Conservation (phyloP, 2,888 invertebrate genomes). For the Agrochola litura region DNA sequence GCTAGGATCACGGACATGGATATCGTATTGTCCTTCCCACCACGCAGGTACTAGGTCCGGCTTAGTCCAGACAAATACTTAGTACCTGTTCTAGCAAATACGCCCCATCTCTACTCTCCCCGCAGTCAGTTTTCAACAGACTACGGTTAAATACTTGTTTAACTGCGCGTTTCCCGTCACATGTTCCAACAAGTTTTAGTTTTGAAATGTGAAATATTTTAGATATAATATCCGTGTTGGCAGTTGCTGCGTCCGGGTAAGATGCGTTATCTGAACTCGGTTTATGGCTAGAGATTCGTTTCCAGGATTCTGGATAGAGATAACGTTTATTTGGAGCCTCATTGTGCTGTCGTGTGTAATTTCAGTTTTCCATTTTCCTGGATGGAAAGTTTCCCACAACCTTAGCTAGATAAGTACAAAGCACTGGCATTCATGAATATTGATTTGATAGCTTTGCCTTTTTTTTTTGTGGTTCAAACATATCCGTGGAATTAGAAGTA, state of each 20-base stretch:
- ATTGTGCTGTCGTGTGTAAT: neutral
- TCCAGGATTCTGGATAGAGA: conserved; percentile 13
- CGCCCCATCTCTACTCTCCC: conserved; percentile 1
- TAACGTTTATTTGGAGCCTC: conserved; percentile 7
- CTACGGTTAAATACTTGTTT: conserved; percentile 63
- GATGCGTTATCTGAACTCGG: conserved; percentile 27
- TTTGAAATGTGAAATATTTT: conserved; percentile 62
- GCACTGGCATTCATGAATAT: neutral
- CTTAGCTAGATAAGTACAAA: neutral
- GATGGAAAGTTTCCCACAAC: neutral
- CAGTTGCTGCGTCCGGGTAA: conserved; percentile 30
- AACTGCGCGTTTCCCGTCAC: conserved; percentile 63
- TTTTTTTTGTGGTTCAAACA: neutral
- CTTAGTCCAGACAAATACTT: neutral
- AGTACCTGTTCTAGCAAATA: conserved; percentile 7
- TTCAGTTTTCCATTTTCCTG: conserved; percentile 1
- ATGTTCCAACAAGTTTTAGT: conserved; percentile 57
- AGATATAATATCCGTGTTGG: conserved; percentile 52
- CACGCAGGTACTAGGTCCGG: neutral
- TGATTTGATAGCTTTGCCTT: neutral
- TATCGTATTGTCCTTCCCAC: neutral
- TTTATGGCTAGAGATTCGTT: conserved; percentile 37
- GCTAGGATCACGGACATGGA: neutral
- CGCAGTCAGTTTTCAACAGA: conserved; percentile 52
- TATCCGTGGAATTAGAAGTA: neutral